Evolutionary conservation across 2,113 vertebrate species (phyloP).

Genomic region (rat (Rattus norvegicus)): DNA sequence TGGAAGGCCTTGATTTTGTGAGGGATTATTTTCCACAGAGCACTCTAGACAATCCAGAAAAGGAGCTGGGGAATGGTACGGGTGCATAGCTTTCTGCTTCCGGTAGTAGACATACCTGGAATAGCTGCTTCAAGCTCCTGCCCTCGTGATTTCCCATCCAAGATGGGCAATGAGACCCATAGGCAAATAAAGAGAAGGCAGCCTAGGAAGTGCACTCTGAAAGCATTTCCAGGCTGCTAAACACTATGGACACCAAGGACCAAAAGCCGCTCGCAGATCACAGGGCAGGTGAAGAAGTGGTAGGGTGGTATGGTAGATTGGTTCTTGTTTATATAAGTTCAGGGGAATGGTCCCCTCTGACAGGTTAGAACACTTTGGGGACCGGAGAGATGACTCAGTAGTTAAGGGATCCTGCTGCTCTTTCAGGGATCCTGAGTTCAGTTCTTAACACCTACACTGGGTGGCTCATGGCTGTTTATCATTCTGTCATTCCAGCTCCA

Average conservation of each 20-base stretch:
- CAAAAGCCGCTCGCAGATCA: too few species aligned
- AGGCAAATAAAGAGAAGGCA: not conserved
- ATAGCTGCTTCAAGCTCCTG: not conserved
- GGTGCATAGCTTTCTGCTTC: not conserved
- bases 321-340: not conserved
- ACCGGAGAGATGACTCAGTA: not conserved
- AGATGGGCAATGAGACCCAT: not conserved
- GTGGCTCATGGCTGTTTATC: not conserved
- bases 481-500: not conserved
- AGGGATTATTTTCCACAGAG: not conserved
- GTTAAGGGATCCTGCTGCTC: not conserved
- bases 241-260: not conserved
- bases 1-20: not conserved
- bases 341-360: not conserved
- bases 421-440: not conserved
- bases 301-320: accelerated
- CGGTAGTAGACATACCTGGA: not conserved
- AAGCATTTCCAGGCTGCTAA: not conserved
- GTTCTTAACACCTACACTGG: not conserved
- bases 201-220: not conserved
- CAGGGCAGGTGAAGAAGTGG: not conserved
- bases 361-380: not conserved
- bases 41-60: not conserved
- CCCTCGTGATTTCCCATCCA: not conserved
- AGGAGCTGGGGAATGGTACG: accelerated